Evolutionary conservation across 2,797 vertebrate genomes (phyloP), one percentile per base, ranked within the genome.

Genomic region (Melanotaenia pygmaea): DNA sequence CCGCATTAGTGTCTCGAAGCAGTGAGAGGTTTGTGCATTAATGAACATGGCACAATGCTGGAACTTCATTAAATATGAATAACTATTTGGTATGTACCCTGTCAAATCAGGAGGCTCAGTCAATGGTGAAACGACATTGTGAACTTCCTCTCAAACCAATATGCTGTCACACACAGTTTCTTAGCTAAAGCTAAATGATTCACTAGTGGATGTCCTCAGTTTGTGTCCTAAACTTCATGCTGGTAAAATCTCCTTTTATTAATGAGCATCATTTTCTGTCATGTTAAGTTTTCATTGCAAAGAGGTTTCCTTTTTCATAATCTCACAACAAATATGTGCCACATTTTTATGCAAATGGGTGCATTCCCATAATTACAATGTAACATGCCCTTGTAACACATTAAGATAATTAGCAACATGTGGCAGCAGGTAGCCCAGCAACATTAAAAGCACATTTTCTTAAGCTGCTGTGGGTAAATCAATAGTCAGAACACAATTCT

Each of bases 391-490:
- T 51, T 53, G 38, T 18, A 4, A 38, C 35, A 40, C 50, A 14
- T 43, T 62, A 62, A 40, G 51, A 32, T 56, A 32, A 61, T 53
- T 30, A 32, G 11, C 22, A 53, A 69, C 58, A 60, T 14, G 16
- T 20, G 50, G 24, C 12, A 22, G 38, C 11, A 61, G 34, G 67
- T 53, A 38, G 58, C 67, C 28, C 14, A 53, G 34, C 58, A 61
- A 53, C 58, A 69, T 34, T 34, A 13, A 68, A 38, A 61, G 14
- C 38, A 51, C 30, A 59, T 37, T 35, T 51, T 35, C 51, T 20
- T 61, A 22, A 53, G 34, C 14, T 40, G 45, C 32, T 53, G 32
- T 18, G 11, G 40, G 34, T 28, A 5, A 18, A 68, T 24, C 50
- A 50, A 26, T 47, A 14, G 6, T 37, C 30, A 43, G 43, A 43